phyloP scores from a whole-genome alignment of 2,888 invertebrate species.

The Dicycla oo region DNA sequence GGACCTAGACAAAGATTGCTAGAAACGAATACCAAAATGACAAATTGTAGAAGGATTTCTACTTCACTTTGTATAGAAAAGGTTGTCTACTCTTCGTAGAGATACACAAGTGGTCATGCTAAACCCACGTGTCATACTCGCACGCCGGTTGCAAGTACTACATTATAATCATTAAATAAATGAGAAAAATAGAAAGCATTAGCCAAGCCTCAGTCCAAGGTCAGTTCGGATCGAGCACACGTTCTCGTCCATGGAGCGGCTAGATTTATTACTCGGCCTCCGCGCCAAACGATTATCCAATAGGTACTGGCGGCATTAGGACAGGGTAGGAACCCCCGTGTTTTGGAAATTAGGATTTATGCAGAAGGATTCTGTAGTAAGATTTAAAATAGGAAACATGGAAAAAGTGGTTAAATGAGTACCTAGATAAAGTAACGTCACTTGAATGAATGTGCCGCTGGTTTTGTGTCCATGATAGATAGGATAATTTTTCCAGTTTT shows the following conservation, averaged over 20 bases:
- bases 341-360: background rate
- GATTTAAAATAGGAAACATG: background rate
- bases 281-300: constrained; percentile 30
- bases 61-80: no score
- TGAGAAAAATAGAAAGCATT: background rate
- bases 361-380: background rate
- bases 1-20: no score
- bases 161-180: background rate
- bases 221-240: constrained; percentile 14
- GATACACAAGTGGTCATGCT: no score
- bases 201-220: constrained; percentile 9
- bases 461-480: background rate
- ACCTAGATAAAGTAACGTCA: background rate
- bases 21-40: no score
- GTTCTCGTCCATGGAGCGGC: constrained; percentile 17
- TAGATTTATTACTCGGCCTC: constrained; percentile 47
- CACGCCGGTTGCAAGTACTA: no score
- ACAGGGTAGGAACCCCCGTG: constrained; percentile 14
- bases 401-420: background rate
- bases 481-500: background rate
- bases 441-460: no score
- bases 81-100: no score
- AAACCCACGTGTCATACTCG: no score
- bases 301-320: constrained; percentile 31
- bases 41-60: no score